Base-by-base conservation (phyloP, 1,140 invertebrate species). In the Cyclina sinensis region DNA sequence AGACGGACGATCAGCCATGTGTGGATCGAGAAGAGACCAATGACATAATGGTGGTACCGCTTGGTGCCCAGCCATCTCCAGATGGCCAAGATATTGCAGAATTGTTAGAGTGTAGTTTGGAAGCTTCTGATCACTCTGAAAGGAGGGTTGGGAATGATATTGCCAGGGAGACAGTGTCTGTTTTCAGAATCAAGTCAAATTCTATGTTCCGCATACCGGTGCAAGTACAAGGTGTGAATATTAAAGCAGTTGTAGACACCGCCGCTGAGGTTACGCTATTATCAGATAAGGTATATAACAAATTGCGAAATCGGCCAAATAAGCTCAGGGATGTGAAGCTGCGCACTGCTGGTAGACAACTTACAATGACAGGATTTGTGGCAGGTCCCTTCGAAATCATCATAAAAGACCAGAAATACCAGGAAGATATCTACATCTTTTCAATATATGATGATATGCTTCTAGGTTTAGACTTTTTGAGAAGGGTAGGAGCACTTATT, bases 381-480 rank as follows among this genome's bases (percentile, higher is more conserved):
- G 62, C 81, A n/a, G 35, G 81, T 32, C 54, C 79, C n/a, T 51
- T 81, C 14, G 11, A 32, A 0, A 59, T 81, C 2, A 4, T 16
- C 1, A 65, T 70, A 4, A 43, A 43, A 32, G 32, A 35, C 21
- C 43, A 48, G 1, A 16, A 35, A 18, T 83, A 54, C 48, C 11
- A 46, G n/a, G 62, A 83, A 30, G 65, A 70, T 5, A n/a, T 83
- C 37, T 83, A 83, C 51, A 43, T 83, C 14, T 35, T 18, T 43
- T 62, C 81, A 18, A 70, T 83, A 43, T 21, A 68, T 35, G 81
- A 83, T 46, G 35, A 57, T 24, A 81, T 81, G 79, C 35, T 81
- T 14, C 37, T 81, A 16, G 79, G 79, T 9, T n/a, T 83, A 30
- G 81, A 83, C 46, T 70, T 83, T 24, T 30, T 83, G 14, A 70